Evolutionary conservation across 1,140 invertebrate species (phyloP), one percentile per base, ranked within the genome.

Genomic region (Rhagoletis pomonella): DNA sequence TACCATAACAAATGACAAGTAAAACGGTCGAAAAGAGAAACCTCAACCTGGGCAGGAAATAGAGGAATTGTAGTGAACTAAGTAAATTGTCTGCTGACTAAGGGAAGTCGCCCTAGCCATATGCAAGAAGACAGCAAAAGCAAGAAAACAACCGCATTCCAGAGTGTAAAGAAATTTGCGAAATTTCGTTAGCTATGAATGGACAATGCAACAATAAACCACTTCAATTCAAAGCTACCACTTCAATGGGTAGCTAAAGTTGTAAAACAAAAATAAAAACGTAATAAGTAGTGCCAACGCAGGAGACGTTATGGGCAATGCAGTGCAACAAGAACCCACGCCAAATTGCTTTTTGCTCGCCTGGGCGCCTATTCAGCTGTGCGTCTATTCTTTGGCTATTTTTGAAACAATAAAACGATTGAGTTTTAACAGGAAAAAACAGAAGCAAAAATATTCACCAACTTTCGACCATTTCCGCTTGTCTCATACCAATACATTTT

Each of bases 1-100:
- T 5, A 44, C 3, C n/a, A 86, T 59, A 77, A 69, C 17, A 60
- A 67, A 88, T 87, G 59, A 88, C 58, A 87, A 59, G 64, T 64
- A 58, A 59, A 81, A 77, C n/a, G 29, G 39, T 77, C 17, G 12
- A 10, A 4, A 10, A 69, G 67, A 50, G 55, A 58, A 81, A 81
- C 17, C 44, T 19, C 73, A 77, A 77, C 84, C 44, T 29, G 62
- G 39, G 29, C 29, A 58, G 19, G 84, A 67, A 88, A 19, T 19
- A n/a, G 55, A 62, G 12, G 12, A 29, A 55, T 81, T 19, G 44
- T 17, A 55, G 39, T 87, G 87, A 77, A 87, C 39, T 77, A 86
- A 88, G 42, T 29, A 60, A 73, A 87, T 73, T 60, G 87, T 55
- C 73, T 81, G 50, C 17, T 10, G 12, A 29, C 84, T 47, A 64